Evolutionary conservation across 2,888 invertebrate species (phyloP), one percentile per base, ranked within the genome.

Genomic region (Protonemura montana): DNA sequence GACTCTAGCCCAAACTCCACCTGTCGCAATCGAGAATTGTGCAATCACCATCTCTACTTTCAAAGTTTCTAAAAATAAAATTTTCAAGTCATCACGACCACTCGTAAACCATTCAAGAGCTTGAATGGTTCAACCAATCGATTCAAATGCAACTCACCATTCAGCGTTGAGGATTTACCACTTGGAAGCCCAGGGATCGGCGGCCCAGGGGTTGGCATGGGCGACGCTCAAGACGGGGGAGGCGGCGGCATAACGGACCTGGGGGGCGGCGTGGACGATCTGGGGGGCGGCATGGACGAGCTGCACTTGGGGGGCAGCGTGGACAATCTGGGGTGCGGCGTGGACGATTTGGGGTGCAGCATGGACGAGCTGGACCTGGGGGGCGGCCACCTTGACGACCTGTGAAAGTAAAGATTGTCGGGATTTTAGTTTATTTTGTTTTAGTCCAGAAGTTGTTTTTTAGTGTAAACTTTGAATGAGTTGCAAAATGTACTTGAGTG

Each of bases 311-410:
- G 81, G 29, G 81, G 81, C 81, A n/a, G 30, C 81, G 81, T 81
- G 81, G 81, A 29, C 81, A 30, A 81, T 10, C 3, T 27, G n/a
- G 30, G 81, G 81, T 5, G 81, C 81, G n/a, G 78, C 78, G 78
- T 78, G 78, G 78, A 78, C 78, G 81, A 29, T 29, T 28, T 30
- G 28, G 81, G 81, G 81, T 13, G 81, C 81, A 30, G 81, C 81
- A 0, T 81, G 81, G 81, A 28, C 30, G 29, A 28, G 28, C n/a
- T 78, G 78, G 78, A 78, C 78, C 59, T 59, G 59, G 59, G 59
- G 59, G 59, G 59, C 59, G 30, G 81, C 81, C 21, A 81, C 81
- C 81, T 81, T 81, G 28, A 81, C n/a, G 81, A 81, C 81, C 81
- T 81, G 81, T 21, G 28, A 30, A n/a, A 16, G 78, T 21, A 78